Percentiles rank a stretch among this genome's conserved stretches.
These are phyloP conservation scores for Zophobas atratus DNA, from an alignment of 1,140 invertebrate genomes.

Conservation along the genomic window DNA sequence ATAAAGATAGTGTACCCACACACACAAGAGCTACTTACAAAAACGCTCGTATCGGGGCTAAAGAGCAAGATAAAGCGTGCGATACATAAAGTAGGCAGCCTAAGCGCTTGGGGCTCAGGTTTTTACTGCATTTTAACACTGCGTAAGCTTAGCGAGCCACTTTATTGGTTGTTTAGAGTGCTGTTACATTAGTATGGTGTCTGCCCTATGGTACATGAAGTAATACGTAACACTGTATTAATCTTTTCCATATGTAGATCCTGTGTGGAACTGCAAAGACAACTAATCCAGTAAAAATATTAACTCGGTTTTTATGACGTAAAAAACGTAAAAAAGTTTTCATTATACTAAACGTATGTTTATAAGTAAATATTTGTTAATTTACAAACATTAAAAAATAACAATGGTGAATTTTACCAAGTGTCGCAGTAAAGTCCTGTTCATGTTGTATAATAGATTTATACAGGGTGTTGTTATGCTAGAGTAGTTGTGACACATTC, in stretches of 20 bases:
- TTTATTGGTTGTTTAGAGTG: slow-evolving; percentile 66
- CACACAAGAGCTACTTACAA: slow-evolving; percentile 53
- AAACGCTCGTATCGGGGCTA: slow-evolving; percentile 59
- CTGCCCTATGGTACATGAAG: slow-evolving; percentile 15
- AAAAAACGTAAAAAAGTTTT: too few species aligned
- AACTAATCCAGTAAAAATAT: too few species aligned
- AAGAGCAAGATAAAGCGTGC: slow-evolving; percentile 57
- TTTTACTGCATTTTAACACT: slow-evolving; percentile 67
- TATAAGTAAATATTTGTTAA: too few species aligned
- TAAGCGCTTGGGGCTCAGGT: slow-evolving; percentile 62
- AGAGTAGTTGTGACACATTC: too few species aligned
- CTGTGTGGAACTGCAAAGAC: too few species aligned
- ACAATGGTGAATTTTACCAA: too few species aligned
- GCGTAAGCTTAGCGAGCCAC: slow-evolving; percentile 64
- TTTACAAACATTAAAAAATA: too few species aligned
- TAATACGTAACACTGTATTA: slow-evolving; percentile 1
- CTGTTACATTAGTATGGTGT: slow-evolving; percentile 63
- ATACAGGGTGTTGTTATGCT: too few species aligned
- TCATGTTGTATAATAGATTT: too few species aligned
- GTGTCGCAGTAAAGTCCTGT: too few species aligned
- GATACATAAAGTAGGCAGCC: slow-evolving; percentile 60
- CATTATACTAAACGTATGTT: too few species aligned
- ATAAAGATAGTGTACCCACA: slow-evolving; percentile 62
- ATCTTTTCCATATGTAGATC: not conserved
- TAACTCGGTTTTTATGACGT: too few species aligned